Conservation (phyloP, 2,113 vertebrate species). For the Pithys albifrons region DNA sequence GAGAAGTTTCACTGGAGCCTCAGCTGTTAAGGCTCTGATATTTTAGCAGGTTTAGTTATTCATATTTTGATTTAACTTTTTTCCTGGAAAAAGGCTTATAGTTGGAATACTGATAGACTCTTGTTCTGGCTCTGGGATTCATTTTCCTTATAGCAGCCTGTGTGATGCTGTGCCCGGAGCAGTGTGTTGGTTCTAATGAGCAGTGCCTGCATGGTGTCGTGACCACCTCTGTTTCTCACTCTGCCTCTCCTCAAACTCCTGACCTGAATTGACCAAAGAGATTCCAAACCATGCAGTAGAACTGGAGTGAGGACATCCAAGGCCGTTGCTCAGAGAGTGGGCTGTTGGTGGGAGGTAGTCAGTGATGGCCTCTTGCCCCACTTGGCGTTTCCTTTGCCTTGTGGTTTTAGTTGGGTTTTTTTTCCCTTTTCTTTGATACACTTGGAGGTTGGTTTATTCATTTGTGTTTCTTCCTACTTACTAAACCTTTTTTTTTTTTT, state of each 20-base stretch:
- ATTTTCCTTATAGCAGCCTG: neutral
- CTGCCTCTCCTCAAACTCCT: neutral
- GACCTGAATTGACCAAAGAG: neutral
- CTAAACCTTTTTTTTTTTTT: neutral
- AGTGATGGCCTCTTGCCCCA: too few species aligned
- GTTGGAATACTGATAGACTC: neutral
- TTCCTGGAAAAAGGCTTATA: neutral
- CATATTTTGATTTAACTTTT: neutral
- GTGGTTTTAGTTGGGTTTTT: neutral
- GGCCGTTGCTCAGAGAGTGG: neutral
- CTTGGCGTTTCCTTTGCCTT: rapidly evolving
- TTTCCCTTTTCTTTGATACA: neutral
- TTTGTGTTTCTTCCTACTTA: neutral
- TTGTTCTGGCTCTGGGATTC: rapidly evolving
- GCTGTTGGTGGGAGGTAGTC: neutral
- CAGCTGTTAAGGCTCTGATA: neutral
- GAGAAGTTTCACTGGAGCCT: neutral
- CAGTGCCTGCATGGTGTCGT: neutral
- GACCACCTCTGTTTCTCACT: too few species aligned
- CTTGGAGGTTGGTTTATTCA: neutral
- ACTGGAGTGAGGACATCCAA: neutral
- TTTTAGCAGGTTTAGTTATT: neutral
- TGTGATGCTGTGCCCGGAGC: neutral
- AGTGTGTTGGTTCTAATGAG: neutral
- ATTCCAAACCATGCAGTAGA: neutral